Evolutionary conservation across 2,888 invertebrate genomes (phyloP).

Genomic region (Smittia aterrima): DNA sequence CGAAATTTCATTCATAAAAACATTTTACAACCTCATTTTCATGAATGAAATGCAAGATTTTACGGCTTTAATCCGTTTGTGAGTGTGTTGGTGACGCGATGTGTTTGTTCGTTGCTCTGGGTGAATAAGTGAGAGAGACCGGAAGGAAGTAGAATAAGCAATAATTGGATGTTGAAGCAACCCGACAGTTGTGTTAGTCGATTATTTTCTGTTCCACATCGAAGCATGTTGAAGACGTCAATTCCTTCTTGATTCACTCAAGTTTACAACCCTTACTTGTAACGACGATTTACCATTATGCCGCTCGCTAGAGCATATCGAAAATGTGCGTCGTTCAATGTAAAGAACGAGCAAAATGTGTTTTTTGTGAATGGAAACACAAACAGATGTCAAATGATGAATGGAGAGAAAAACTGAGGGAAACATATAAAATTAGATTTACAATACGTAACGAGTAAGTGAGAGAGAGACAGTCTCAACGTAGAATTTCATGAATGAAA

Average conservation of each 20-base stretch:
- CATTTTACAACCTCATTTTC: slow-evolving; percentile 17
- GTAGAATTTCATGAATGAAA: slow-evolving; percentile 15
- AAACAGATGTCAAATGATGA: slow-evolving; percentile 39
- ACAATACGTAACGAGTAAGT: slow-evolving; percentile 9
- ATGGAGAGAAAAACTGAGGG: slow-evolving; percentile 18
- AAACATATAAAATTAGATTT: neutral
- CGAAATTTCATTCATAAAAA: slow-evolving; percentile 11
- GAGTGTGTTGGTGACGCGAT: neutral
- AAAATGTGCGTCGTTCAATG: neutral
- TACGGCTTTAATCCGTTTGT: slow-evolving; percentile 2
- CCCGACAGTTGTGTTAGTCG: slow-evolving; percentile 10
- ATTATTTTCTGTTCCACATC: neutral
- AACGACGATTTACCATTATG: neutral
- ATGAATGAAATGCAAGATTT: slow-evolving; percentile 29
- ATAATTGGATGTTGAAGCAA: neutral
- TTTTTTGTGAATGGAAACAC: slow-evolving; percentile 10
- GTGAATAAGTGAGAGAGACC: neutral
- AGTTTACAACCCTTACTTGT: neutral
- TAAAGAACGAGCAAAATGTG: neutral
- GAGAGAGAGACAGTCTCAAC: neutral
- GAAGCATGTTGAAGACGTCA: neutral
- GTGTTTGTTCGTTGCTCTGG: neutral
- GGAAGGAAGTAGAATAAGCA: slow-evolving; percentile 26
- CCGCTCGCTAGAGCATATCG: neutral
- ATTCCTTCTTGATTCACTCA: slow-evolving; percentile 16